Conservation (phyloP, 2,113 vertebrate species). For the Campylomormyrus numenius region DNA sequence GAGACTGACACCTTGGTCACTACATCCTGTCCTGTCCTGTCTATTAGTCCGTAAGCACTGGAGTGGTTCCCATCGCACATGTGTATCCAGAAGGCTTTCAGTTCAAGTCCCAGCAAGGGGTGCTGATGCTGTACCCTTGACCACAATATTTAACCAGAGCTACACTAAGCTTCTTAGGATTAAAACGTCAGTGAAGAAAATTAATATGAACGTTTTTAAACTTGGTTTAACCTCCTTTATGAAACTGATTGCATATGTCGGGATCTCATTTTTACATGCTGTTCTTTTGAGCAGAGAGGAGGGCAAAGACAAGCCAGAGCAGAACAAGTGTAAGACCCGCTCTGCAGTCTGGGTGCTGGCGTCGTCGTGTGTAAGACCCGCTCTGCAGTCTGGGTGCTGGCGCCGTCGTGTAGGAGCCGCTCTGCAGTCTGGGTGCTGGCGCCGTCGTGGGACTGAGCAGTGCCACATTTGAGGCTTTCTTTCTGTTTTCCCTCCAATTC, state of each 20-base stretch:
- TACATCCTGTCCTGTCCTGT: neutral
- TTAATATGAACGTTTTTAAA: neutral
- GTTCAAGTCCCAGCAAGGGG: neutral
- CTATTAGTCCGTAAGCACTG: neutral
- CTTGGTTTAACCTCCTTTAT: neutral
- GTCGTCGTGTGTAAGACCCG: no score
- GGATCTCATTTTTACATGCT: neutral
- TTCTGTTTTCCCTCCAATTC: neutral
- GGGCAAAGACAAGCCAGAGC: neutral
- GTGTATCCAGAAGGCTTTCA: neutral
- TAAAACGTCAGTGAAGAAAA: neutral
- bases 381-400: no score
- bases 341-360: no score
- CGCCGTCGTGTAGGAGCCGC: no score
- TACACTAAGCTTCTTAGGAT: neutral
- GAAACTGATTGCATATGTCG: neutral
- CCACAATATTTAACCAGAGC: neutral
- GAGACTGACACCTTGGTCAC: neutral
- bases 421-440: neutral
- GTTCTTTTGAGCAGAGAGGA: neutral
- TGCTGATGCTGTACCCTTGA: neutral
- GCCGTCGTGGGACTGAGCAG: neutral
- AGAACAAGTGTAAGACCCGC: neutral
- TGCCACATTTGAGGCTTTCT: neutral
- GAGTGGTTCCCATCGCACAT: neutral